Conservation (phyloP, 2,113 vertebrate genomes). For the Cynoglossus semilaevis region DNA sequence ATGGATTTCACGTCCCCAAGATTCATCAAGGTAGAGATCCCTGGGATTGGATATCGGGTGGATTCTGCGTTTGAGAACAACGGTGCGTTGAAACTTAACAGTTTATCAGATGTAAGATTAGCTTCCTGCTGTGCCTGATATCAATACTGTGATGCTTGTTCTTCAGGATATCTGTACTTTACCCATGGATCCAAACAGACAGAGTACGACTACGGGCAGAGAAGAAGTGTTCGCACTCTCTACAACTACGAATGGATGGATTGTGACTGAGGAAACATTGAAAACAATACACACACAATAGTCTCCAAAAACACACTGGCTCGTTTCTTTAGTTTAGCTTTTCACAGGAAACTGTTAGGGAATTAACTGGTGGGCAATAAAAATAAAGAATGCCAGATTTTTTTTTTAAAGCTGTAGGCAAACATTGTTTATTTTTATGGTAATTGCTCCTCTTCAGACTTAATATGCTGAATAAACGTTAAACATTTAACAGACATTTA, state of each 20-base stretch:
- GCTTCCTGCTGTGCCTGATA: neutral
- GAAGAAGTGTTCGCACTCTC: conserved; percentile 37
- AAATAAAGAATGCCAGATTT: too few species aligned
- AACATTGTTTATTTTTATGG: too few species aligned
- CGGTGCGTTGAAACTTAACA: conserved; percentile 39
- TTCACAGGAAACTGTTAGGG: too few species aligned
- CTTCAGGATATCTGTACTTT: conserved; percentile 72
- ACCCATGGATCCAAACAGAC: conserved; percentile 64
- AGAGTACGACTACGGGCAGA: conserved; percentile 60
- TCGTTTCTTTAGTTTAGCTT: too few species aligned
- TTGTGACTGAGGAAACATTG: conserved; percentile 54
- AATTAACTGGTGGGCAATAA: too few species aligned
- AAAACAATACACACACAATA: neutral
- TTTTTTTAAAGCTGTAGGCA: too few species aligned
- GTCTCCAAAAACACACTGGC: conserved; percentile 3
- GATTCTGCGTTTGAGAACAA: conserved; percentile 70
- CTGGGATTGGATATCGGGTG: conserved; percentile 59
- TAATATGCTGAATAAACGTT: too few species aligned
- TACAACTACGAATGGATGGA: conserved; percentile 68
- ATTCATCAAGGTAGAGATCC: conserved; percentile 40
- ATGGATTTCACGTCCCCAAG: conserved; percentile 67
- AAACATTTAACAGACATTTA: too few species aligned
- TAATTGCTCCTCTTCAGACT: too few species aligned
- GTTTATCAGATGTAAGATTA: neutral
- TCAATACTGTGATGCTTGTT: neutral